A percentile compares a stretch with the other conserved stretches of the same genome.
Conservation (phyloP, 2,888 invertebrate species). For the Sinelater perroti region DNA sequence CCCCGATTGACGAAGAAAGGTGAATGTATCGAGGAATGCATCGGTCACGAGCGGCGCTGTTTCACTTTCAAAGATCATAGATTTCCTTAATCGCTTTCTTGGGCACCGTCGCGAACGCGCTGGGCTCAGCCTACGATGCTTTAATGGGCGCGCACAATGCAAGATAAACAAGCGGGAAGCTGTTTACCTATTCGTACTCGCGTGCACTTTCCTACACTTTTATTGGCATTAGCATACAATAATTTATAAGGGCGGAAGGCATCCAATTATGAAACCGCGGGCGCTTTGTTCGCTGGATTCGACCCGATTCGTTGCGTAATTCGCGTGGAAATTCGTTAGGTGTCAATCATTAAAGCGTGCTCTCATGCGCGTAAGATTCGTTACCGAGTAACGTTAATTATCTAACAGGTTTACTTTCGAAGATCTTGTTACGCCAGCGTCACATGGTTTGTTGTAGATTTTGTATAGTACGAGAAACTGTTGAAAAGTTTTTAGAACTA, state of each 20-base stretch:
- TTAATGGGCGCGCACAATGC: conserved; percentile 6
- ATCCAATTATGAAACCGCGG: not conserved
- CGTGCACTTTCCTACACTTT: conserved; percentile 1
- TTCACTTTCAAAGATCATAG: conserved; percentile 37
- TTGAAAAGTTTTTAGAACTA: no score
- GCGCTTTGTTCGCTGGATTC: not conserved
- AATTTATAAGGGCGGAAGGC: conserved; percentile 4
- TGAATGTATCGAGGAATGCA: conserved; percentile 22
- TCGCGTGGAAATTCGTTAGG: no score
- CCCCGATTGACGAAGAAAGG: conserved; percentile 17
- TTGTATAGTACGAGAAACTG: no score
- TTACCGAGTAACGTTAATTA: no score
- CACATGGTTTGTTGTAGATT: no score
- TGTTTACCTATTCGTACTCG: no score
- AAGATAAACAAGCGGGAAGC: conserved; percentile 4
- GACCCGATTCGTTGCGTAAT: no score
- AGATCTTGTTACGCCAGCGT: no score
- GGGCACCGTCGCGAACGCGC: conserved; percentile 19
- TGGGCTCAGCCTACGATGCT: conserved; percentile 5
- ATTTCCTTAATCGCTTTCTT: conserved; percentile 26
- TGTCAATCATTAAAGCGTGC: no score
- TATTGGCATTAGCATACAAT: not conserved
- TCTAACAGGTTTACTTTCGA: no score
- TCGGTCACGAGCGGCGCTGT: conserved; percentile 32
- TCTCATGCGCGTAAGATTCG: no score